These are phyloP conservation scores for Bombyx mori DNA, from an alignment of 1,140 invertebrate species.

Conservation along the genomic window ASM3026992v2 NC_085121.1:10048501-10049000, in stretches of 20 bases:
- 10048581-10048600: slow-evolving; percentile 28
- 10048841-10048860: slow-evolving; percentile 69
- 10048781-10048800: slow-evolving; percentile 68
- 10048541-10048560: slow-evolving; percentile 43
- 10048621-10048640: slow-evolving; percentile 41
- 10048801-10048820: slow-evolving; percentile 63
- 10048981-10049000: slow-evolving; percentile 43
- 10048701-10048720: too few species aligned
- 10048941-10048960: slow-evolving; percentile 61
- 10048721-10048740: too few species aligned
- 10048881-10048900: slow-evolving; percentile 59
- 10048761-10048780: slow-evolving; percentile 69
- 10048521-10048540: slow-evolving; percentile 29
- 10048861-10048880: slow-evolving; percentile 53
- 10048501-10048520: slow-evolving; percentile 26
- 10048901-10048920: slow-evolving; percentile 55
- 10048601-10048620: slow-evolving; percentile 43
- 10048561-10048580: slow-evolving; percentile 16
- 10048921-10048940: slow-evolving; percentile 60
- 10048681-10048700: slow-evolving; percentile 22
- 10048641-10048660: slow-evolving; percentile 28
- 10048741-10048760: slow-evolving; percentile 42
- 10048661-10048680: slow-evolving; percentile 66
- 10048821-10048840: slow-evolving; percentile 63
- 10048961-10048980: slow-evolving; percentile 54